Conservation (phyloP, 2,888 invertebrate genomes). For the Meghimatium bilineatum region DNA sequence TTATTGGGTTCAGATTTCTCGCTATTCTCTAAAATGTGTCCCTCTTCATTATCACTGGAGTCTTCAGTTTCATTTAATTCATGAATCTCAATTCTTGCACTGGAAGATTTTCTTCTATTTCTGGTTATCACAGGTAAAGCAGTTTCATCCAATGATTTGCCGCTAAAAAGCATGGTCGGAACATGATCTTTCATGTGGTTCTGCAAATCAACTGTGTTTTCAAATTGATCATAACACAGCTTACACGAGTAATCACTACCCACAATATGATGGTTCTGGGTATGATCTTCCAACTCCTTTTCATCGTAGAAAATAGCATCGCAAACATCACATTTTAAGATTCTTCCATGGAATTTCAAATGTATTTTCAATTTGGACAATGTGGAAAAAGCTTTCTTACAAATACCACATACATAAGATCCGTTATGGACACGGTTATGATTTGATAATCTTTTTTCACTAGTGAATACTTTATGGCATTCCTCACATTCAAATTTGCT, state of each 20-base stretch:
- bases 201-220: conserved; percentile 22
- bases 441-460: conserved; percentile 38
- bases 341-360: conserved; percentile 32
- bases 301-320: conserved; percentile 27
- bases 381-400: conserved; percentile 29
- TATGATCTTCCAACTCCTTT: conserved; percentile 23
- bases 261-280: conserved; percentile 4
- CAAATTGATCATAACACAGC: conserved; percentile 41
- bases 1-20: background rate
- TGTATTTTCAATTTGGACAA: conserved; percentile 40
- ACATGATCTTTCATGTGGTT: conserved; percentile 41
- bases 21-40: background rate
- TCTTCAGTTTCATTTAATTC: conserved; percentile 28
- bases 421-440: conserved; percentile 24
- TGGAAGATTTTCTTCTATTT: background rate
- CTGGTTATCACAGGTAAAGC: conserved; percentile 1
- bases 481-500: conserved; percentile 34
- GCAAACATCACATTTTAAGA: conserved; percentile 37
- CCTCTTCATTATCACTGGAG: conserved; percentile 33
- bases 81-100: background rate
- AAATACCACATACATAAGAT: conserved; percentile 38
- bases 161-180: conserved; percentile 49
- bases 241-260: conserved; percentile 28
- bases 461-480: conserved; percentile 30
- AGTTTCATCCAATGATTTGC: conserved; percentile 32